Evolutionary conservation across 2,888 invertebrate species (phyloP).

Genomic region (Mycalesis mineus): DNA sequence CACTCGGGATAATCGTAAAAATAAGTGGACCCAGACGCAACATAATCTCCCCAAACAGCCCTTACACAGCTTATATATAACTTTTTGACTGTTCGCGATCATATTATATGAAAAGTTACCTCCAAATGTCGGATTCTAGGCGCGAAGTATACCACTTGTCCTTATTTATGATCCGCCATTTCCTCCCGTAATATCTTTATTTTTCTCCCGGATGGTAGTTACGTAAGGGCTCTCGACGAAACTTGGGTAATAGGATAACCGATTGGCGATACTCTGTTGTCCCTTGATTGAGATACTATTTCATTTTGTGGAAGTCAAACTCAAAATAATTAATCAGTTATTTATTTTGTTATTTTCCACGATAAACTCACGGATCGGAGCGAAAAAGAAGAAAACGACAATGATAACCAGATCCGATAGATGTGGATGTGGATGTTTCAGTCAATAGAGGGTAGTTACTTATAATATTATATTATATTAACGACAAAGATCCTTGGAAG

Average conservation of each 20-base stretch:
- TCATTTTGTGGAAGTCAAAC: slow-evolving; percentile 1
- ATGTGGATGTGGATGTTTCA: too few species aligned
- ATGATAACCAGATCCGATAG: too few species aligned
- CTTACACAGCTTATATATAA: slow-evolving; percentile 18
- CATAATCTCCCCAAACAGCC: slow-evolving; percentile 25
- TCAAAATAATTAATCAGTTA: too few species aligned
- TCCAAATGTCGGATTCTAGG: slow-evolving; percentile 36
- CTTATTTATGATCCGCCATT: slow-evolving; percentile 62
- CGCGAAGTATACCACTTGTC: slow-evolving; percentile 46
- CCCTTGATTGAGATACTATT: slow-evolving; percentile 26
- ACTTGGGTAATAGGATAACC: slow-evolving; percentile 29
- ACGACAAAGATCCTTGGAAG: too few species aligned
- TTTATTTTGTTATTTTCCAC: too few species aligned
- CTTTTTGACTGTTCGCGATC: slow-evolving; percentile 26
- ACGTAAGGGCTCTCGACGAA: slow-evolving; percentile 36
- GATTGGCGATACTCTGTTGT: slow-evolving; percentile 23
- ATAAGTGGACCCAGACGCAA: slow-evolving; percentile 25
- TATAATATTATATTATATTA: too few species aligned
- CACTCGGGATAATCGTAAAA: slow-evolving; percentile 24
- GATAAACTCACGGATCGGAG: too few species aligned
- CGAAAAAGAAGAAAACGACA: too few species aligned
- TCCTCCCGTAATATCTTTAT: slow-evolving; percentile 54
- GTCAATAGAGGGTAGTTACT: too few species aligned
- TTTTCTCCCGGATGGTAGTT: slow-evolving; percentile 35
- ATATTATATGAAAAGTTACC: slow-evolving; percentile 34